Evolutionary conservation across 2,888 invertebrate genomes (phyloP).

Genomic region (Icerya purchasi): DNA sequence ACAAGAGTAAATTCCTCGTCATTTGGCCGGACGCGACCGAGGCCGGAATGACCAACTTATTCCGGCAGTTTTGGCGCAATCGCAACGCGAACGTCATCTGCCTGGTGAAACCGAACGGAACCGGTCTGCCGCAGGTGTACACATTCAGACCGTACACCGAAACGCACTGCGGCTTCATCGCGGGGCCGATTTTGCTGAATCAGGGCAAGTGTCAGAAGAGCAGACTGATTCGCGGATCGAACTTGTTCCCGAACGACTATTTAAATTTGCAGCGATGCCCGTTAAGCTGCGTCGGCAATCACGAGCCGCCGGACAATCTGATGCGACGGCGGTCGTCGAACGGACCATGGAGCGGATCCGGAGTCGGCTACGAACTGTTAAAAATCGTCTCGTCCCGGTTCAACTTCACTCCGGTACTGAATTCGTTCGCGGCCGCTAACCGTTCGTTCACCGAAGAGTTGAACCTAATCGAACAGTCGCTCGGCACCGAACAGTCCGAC

Average conservation of each 20-base stretch:
- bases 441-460: constrained; percentile 13
- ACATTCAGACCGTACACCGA: constrained; percentile 19
- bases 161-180: constrained; percentile 18
- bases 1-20: constrained; percentile 4
- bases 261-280: constrained; percentile 18
- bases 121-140: constrained; percentile 13
- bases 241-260: constrained; percentile 16
- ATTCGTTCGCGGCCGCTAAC: not conserved
- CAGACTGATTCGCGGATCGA: constrained; percentile 11
- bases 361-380: constrained; percentile 14
- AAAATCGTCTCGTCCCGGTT: constrained; percentile 15
- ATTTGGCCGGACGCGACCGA: constrained; percentile 2
- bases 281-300: constrained; percentile 15
- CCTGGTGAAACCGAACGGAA: constrained; percentile 2
- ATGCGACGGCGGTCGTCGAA: constrained; percentile 7
- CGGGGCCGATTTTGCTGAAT: constrained; percentile 17
- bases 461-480: constrained; percentile 8
- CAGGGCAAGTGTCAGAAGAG: constrained; percentile 14
- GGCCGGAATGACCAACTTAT: not conserved
- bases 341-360: constrained; percentile 8
- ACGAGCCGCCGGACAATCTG: constrained; percentile 17
- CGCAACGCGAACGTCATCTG: constrained; percentile 11
- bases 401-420: constrained; percentile 17
- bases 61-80: constrained; percentile 12
- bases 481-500: constrained; percentile 12